Base-by-base conservation (phyloP, 2,797 vertebrate species). In the Adelosebastes latens region DNA sequence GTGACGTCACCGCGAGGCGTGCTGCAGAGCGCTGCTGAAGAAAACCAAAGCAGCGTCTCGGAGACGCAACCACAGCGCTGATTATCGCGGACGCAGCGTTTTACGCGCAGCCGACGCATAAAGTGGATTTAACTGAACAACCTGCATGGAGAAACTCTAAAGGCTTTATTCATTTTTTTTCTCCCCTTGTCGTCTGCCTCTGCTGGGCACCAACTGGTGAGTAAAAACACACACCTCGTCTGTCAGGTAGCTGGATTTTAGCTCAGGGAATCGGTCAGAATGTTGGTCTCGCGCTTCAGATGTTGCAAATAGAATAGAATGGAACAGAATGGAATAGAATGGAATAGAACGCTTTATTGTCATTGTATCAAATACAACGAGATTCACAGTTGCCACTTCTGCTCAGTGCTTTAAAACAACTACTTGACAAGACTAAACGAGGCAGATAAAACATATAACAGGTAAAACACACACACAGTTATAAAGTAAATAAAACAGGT, bases 101-200 rank as follows among this genome's bases (percentile, higher is more conserved):
- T 79, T 79, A 84, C 79, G 82, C 88, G 76, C 83, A 85, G 73
- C 79, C 70, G 75, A 80, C 75, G 79, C 88, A 67, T 63, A 83
- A 36, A 79, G 83, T 94, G 95, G 94, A 95, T 93, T 91, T 95
- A 95, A 95, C 90, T 88, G 62, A 80, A 73, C 92, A 93, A 93
- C 82, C 91, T 92, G 93, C 86, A 95, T 95, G 95, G 95, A 75
- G 94, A 93, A 80, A 87, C 67, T 72, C 88, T 93, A 85, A 94
- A 94, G 67, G 80, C 73, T 87, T 84, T 82, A 73, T 49, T 63
- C 13, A 1, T 60, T 70, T 83, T 77, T 87, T 74, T 66, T 68
- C 20, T 42, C 39, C 39, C 16, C 42, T 46, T 77, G 36, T 79
- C 76, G 55, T 85, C 76, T 88, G 77, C 72, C 72, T 88, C 86